These are phyloP conservation scores for Nezara viridula DNA, from an alignment of 2,888 invertebrate genomes.

Conservation along the genomic window DNA sequence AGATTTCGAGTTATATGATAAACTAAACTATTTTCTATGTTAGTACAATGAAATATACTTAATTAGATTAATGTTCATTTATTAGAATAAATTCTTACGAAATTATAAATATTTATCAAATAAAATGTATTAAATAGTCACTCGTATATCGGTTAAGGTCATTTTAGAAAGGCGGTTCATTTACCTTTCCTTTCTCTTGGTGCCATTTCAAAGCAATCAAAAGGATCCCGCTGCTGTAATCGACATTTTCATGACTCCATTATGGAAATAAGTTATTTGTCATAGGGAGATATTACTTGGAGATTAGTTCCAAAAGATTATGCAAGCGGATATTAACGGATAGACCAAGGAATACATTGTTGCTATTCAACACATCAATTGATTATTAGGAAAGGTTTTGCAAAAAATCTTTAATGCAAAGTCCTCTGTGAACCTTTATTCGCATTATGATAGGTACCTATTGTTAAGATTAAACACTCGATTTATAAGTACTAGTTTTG, in stretches of 20 bases:
- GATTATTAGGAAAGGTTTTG: neutral
- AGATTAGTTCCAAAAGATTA: neutral
- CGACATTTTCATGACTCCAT: neutral
- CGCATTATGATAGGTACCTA: too few species aligned
- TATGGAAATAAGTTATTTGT: neutral
- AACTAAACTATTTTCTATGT: too few species aligned
- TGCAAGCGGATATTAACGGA: too few species aligned
- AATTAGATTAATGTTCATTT: too few species aligned
- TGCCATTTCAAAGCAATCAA: constrained; percentile 20
- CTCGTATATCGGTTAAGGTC: neutral
- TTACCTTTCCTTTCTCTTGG: constrained; percentile 20
- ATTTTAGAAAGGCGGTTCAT: constrained; percentile 33
- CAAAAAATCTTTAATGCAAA: neutral
- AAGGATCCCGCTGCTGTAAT: neutral
- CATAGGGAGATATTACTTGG: neutral
- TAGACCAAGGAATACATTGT: too few species aligned
- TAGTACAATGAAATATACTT: too few species aligned
- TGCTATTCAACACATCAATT: too few species aligned
- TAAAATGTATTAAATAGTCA: neutral
- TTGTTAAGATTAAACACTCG: too few species aligned
- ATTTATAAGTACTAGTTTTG: too few species aligned
- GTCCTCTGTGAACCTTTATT: neutral
- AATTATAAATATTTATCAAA: too few species aligned
- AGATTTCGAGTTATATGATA: too few species aligned
- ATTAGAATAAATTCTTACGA: too few species aligned